Evolutionary conservation across 2,888 invertebrate genomes (phyloP).

Genomic region (Platycheirus albimanus): DNA sequence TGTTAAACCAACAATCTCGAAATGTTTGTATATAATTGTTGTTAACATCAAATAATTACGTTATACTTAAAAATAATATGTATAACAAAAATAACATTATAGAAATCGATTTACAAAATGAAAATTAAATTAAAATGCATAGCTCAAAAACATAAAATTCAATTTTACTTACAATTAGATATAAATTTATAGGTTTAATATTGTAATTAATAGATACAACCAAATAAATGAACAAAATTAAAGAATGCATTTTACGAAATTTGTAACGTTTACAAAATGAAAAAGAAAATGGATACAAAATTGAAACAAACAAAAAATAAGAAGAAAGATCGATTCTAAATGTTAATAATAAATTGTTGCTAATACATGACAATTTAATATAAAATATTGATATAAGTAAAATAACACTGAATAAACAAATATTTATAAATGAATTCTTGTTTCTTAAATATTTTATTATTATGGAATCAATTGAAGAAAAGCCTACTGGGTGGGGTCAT

Average conservation of each 20-base stretch:
- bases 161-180: constrained; percentile 61
- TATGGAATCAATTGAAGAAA: neutral
- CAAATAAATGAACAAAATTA: constrained; percentile 36
- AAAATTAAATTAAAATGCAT: constrained; percentile 36
- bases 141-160: constrained; percentile 50
- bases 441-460: neutral
- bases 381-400: constrained; percentile 67
- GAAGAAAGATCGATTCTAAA: constrained; percentile 74
- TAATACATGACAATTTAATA: constrained; percentile 71
- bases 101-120: constrained; percentile 55
- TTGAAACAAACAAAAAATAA: constrained; percentile 13
- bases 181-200: constrained; percentile 63
- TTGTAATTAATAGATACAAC: constrained; percentile 59
- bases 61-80: constrained; percentile 30
- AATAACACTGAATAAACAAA: constrained; percentile 61
- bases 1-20: constrained; percentile 39
- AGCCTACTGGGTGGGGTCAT: too few species aligned
- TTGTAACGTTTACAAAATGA: constrained; percentile 75
- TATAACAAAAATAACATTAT: constrained; percentile 39
- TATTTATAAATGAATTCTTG: constrained; percentile 64
- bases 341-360: constrained; percentile 75
- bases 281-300: constrained; percentile 53
- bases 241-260: constrained; percentile 50
- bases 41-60: constrained; percentile 47
- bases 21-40: constrained; percentile 58